Evolutionary conservation across 1,140 invertebrate species (phyloP).

Genomic region (Cepaea nemoralis): DNA sequence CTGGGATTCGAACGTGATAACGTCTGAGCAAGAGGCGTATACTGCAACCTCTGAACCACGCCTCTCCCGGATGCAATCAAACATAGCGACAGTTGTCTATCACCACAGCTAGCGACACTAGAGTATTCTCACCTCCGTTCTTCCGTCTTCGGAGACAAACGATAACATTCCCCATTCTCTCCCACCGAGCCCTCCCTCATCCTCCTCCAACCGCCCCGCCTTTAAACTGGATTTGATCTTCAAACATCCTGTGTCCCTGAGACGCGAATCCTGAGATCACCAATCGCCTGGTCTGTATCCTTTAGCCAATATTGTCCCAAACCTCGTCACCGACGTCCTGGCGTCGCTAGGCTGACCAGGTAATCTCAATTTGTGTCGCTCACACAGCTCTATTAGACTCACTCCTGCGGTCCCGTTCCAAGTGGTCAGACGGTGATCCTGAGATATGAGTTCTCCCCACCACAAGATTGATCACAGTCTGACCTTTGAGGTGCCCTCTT

Average conservation of each 20-base stretch:
- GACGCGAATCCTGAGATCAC: not conserved
- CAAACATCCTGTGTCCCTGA: constrained; percentile 17
- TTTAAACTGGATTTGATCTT: not conserved
- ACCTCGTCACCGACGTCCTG: not conserved
- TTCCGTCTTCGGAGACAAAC: not conserved
- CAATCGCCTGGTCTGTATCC: constrained; percentile 21
- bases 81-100: too few relatives aligned
- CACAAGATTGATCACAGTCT: not conserved
- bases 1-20: too few relatives aligned
- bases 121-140: not conserved
- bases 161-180: not conserved
- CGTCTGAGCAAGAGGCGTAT: too few relatives aligned
- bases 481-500: not conserved
- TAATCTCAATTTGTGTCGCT: not conserved
- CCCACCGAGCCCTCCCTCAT: not conserved
- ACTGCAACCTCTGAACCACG: too few relatives aligned
- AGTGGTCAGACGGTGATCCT: constrained; percentile 11
- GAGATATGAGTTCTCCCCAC: not conserved
- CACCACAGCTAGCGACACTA: too few relatives aligned
- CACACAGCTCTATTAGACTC: not conserved
- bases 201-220: not conserved
- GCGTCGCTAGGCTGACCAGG: not conserved
- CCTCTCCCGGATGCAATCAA: too few relatives aligned
- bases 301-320: constrained; percentile 27
- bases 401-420: not conserved